Evolutionary conservation across 1,140 invertebrate species (phyloP).

Genomic region (Danaus plexippus): DNA sequence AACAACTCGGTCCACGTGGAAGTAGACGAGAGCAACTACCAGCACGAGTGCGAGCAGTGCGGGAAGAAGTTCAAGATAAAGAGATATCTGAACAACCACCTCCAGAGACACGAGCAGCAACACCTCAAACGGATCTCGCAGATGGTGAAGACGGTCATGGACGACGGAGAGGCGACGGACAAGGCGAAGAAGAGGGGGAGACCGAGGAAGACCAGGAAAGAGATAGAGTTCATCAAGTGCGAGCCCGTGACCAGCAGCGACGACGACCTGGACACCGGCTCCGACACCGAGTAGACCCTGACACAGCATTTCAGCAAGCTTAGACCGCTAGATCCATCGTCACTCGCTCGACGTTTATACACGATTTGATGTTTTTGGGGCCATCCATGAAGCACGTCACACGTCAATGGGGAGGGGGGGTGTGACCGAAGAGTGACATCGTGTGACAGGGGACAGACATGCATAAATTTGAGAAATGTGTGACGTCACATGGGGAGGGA

Average conservation of each 20-base stretch:
- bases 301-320: too few relatives aligned
- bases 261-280: too few relatives aligned
- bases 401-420: too few relatives aligned
- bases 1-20: conserved; percentile 59
- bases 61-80: conserved; percentile 62
- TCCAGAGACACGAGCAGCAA: conserved; percentile 59
- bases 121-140: conserved; percentile 60
- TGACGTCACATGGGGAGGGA: too few relatives aligned
- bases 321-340: too few relatives aligned
- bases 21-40: conserved; percentile 48
- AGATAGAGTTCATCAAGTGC: conserved; percentile 64
- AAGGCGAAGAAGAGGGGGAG: conserved; percentile 34
- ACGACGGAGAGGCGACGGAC: conserved; percentile 24
- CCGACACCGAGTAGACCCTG: too few relatives aligned
- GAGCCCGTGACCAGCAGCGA: conserved; percentile 39
- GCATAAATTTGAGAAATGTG: too few relatives aligned
- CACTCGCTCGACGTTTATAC: too few relatives aligned
- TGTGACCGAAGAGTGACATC: too few relatives aligned
- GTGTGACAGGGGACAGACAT: too few relatives aligned
- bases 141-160: conserved; percentile 60
- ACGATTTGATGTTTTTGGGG: too few relatives aligned
- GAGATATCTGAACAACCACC: conserved; percentile 54
- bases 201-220: conserved; percentile 34
- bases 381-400: too few relatives aligned
- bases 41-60: conserved; percentile 52